phyloP scores from a whole-genome alignment of 2,888 invertebrate genomes.

The Archips xylosteana region DNA sequence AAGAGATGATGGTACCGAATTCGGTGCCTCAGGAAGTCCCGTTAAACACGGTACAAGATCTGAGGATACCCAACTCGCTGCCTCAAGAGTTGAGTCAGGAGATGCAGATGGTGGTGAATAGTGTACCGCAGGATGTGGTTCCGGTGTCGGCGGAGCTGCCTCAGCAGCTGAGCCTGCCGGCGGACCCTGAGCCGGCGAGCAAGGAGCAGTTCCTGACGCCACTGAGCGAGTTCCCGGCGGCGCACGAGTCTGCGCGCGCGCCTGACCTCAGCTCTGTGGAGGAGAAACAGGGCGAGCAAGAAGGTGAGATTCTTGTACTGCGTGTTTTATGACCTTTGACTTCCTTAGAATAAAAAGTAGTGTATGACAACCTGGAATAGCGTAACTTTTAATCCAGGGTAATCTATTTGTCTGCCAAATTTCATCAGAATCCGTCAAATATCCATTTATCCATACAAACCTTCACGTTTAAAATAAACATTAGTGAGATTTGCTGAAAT shows the following conservation, averaged over 20 bases:
- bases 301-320: constrained; percentile 59
- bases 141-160: constrained; percentile 49
- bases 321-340: too few species aligned
- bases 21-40: constrained; percentile 40
- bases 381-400: too few species aligned
- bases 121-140: constrained; percentile 43
- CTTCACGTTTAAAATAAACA: too few species aligned
- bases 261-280: constrained; percentile 77
- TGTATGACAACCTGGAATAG: too few species aligned
- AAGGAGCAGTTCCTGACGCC: constrained; percentile 81
- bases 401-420: too few species aligned
- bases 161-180: constrained; percentile 65
- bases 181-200: constrained; percentile 61
- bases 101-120: constrained; percentile 39
- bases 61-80: constrained; percentile 2
- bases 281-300: constrained; percentile 71
- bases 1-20: constrained; percentile 43
- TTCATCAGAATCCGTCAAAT: too few species aligned
- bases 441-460: too few species aligned
- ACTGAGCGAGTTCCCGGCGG: constrained; percentile 73
- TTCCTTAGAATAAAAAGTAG: too few species aligned
- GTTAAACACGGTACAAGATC: not conserved
- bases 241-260: constrained; percentile 66
- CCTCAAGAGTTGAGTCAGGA: constrained; percentile 40
- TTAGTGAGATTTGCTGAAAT: too few species aligned